A percentile compares a stretch with the other conserved stretches of the same genome.
Evolutionary conservation across 1,140 invertebrate species (phyloP).

Genomic region (Anoplolepis gracilipes): DNA sequence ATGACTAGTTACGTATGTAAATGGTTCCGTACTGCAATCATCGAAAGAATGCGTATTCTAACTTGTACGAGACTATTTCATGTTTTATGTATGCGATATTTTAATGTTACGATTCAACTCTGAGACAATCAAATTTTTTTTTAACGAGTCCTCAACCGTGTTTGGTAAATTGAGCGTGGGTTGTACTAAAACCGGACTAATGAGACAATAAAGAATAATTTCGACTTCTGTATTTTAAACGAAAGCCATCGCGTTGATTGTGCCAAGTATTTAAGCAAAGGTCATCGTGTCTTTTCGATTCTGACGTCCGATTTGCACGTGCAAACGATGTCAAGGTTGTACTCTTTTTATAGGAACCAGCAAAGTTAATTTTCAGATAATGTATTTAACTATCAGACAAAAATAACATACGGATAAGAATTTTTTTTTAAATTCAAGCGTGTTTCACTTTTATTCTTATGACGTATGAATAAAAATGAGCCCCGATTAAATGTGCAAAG

Average conservation of each 20-base stretch:
- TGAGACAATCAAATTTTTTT: background rate
- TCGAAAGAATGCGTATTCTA: background rate
- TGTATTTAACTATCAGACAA: background rate
- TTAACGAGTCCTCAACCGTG: background rate
- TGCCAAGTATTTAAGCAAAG: background rate
- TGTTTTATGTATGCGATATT: background rate
- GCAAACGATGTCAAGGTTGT: constrained; percentile 2
- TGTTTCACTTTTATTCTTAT: constrained; percentile 3
- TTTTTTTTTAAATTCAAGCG: background rate
- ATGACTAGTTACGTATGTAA: constrained; percentile 2
- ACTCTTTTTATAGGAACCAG: background rate
- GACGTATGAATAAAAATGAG: constrained; percentile 52
- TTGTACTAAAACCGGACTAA: constrained; percentile 25
- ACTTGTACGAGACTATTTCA: background rate
- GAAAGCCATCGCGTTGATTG: constrained; percentile 11
- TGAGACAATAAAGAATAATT: constrained; percentile 40
- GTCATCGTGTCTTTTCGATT: constrained; percentile 15
- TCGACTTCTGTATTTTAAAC: constrained; percentile 30
- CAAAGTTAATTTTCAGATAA: background rate
- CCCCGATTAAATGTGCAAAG: background rate
- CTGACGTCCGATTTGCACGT: background rate
- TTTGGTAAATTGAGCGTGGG: constrained; percentile 39
- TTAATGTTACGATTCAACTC: constrained; percentile 20
- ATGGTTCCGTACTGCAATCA: background rate
- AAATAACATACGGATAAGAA: background rate